Conservation (phyloP, 2,888 invertebrate genomes). For the Mythimna vitellina region DNA sequence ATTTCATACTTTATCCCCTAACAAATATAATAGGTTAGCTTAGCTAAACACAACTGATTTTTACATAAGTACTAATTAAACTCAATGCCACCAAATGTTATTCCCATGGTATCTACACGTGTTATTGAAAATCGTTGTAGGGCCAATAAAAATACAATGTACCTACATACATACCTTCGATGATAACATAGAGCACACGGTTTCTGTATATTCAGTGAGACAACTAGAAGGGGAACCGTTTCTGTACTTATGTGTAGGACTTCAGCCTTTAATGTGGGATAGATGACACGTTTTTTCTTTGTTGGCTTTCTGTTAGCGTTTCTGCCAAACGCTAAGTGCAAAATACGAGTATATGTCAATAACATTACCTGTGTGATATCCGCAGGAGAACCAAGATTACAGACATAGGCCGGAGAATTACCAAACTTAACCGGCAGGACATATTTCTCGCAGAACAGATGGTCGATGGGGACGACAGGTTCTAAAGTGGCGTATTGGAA, state of each 20-base stretch:
- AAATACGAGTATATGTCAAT: too few species aligned
- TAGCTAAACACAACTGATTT: background rate
- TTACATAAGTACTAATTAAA: background rate
- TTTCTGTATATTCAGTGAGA: slow-evolving; percentile 42
- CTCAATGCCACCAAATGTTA: background rate
- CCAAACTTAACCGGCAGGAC: too few species aligned
- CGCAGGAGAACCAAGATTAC: too few species aligned
- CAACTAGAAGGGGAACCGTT: slow-evolving; percentile 9
- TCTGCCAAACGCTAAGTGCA: too few species aligned
- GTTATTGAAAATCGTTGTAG: background rate
- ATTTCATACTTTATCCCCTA: too few species aligned
- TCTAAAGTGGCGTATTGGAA: too few species aligned
- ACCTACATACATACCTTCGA: background rate
- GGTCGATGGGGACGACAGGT: too few species aligned
- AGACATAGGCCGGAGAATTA: too few species aligned
- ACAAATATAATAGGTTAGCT: background rate
- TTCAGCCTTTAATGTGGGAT: slow-evolving; percentile 6
- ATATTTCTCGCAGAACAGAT: too few species aligned
- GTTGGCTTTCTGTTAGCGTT: background rate
- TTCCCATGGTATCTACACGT: background rate
- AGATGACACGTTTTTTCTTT: background rate
- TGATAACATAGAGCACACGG: slow-evolving; percentile 1
- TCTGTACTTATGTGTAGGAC: background rate
- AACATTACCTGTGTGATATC: too few species aligned
- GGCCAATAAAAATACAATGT: background rate